Evolutionary conservation across 2,888 invertebrate species (phyloP), one percentile per base, ranked within the genome.

Genomic region (Heliconius cydno): DNA sequence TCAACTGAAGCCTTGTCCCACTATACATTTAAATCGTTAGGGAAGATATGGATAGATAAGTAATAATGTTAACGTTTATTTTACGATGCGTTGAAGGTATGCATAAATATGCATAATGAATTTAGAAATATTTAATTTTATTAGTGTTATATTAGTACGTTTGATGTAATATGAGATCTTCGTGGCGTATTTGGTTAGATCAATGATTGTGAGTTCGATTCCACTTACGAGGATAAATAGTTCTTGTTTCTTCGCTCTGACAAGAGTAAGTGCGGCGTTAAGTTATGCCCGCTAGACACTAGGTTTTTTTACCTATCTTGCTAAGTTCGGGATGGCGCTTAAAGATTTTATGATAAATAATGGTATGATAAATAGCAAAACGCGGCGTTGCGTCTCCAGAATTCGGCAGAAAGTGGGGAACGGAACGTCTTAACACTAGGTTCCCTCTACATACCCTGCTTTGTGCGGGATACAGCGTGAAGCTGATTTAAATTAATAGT

Each of bases 1-100:
- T 30, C 41, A 46, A 68, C 60, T 78, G 6, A 60, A 75, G 13
- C 75, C 79, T 79, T 75, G 75, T 46, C 68, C 75, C 46, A 79
- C 57, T 74, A 70, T 65, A 19, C 38, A 19, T 65, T 30, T 30
- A 75, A 28, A 22, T 28, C 66, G 28, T 65, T 30, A 46, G n/a
- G 70, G 70, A 70, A 70, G 70, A 57, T 72, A 72, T 72, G 30
- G 57, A 30, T 10, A 28, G 30, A 72, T 34, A 72, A 10, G 3
- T 28, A 28, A 60, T 12, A n/a, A 72, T 30, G 13, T 34, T 73
- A 30, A 73, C 3, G 60, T 30, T 3, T 15, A 73, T 73, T 73
- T 60, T 60, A 73, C 12, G 46, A 52, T 22, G 1, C 22, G 25
- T 46, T 28, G 15, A 46, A 70, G 70, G 38, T 19, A 70, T 70